Conservation (phyloP, 2,797 vertebrate species). For the Tokudaia tokunoshimensis region DNA sequence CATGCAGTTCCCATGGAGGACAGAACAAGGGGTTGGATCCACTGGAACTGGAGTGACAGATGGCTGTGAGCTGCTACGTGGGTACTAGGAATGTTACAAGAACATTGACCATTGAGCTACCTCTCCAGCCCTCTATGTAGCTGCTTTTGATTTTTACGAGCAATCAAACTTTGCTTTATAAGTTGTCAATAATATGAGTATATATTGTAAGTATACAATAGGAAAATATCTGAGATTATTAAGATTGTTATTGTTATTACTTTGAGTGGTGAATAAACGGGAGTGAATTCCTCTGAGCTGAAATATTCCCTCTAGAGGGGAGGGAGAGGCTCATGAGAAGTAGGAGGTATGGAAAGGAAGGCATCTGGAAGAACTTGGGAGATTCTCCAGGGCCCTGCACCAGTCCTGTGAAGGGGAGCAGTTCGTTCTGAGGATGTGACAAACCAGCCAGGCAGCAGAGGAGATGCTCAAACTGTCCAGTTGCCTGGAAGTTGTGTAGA, state of each 20-base stretch:
- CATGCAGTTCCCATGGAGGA: not conserved
- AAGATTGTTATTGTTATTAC: not conserved
- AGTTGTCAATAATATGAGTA: not conserved
- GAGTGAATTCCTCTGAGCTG: not conserved
- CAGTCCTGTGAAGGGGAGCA: not conserved
- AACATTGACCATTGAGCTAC: not conserved
- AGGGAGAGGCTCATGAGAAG: not conserved
- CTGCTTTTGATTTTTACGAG: not conserved
- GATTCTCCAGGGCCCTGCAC: not conserved
- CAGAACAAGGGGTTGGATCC: not conserved
- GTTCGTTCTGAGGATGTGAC: not conserved
- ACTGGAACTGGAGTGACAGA: not conserved
- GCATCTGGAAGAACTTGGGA: not conserved
- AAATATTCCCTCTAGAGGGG: not conserved
- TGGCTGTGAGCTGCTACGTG: not conserved
- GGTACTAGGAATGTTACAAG: not conserved
- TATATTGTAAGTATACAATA: not conserved
- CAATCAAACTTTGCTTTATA: constrained; percentile 1
- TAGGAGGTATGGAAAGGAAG: too few species aligned
- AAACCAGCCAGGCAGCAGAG: not conserved
- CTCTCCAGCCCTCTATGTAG: not conserved
- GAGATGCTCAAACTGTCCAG: not conserved
- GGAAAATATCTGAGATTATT: not conserved
- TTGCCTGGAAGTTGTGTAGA: not conserved
- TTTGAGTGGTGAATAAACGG: not conserved